Evolutionary conservation across 2,113 vertebrate genomes (phyloP).

Genomic region (Narcine bancroftii): DNA sequence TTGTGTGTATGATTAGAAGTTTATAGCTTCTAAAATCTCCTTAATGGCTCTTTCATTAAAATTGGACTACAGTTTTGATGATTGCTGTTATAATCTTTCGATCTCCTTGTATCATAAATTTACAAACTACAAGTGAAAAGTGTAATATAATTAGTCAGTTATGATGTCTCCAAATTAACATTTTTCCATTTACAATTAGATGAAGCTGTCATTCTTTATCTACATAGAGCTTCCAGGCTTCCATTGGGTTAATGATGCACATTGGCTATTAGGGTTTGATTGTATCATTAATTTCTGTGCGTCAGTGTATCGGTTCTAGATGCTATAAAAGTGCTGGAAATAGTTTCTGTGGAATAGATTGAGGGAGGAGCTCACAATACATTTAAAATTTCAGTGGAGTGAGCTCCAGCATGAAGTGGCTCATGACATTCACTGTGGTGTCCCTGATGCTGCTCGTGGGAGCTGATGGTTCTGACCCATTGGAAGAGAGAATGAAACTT

Average conservation of each 20-base stretch:
- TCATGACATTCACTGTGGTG: slow-evolving; percentile 42
- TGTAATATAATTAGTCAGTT: neutral
- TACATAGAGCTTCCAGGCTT: neutral
- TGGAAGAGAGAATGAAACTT: slow-evolving; percentile 38
- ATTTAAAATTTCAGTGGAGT: neutral
- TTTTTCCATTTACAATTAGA: slow-evolving; percentile 6
- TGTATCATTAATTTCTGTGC: slow-evolving; percentile 27
- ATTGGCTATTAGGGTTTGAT: slow-evolving; percentile 6
- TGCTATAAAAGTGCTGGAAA: slow-evolving; percentile 14
- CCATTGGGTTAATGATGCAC: slow-evolving; percentile 30
- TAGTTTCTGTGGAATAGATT: neutral
- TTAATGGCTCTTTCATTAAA: neutral
- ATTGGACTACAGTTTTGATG: neutral
- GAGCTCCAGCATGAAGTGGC: slow-evolving; percentile 38
- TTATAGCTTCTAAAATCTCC: too few species aligned
- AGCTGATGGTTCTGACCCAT: neutral
- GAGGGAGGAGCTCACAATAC: neutral
- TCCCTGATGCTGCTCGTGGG: slow-evolving; percentile 43
- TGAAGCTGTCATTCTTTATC: neutral
- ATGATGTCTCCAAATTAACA: neutral
- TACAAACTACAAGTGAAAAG: neutral
- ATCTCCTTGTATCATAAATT: neutral
- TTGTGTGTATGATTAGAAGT: neutral
- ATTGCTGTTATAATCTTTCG: neutral
- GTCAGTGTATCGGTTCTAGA: neutral